These are phyloP conservation scores for Noctua janthina DNA, from an alignment of 2,888 invertebrate genomes.

Conservation along the genomic window DNA sequence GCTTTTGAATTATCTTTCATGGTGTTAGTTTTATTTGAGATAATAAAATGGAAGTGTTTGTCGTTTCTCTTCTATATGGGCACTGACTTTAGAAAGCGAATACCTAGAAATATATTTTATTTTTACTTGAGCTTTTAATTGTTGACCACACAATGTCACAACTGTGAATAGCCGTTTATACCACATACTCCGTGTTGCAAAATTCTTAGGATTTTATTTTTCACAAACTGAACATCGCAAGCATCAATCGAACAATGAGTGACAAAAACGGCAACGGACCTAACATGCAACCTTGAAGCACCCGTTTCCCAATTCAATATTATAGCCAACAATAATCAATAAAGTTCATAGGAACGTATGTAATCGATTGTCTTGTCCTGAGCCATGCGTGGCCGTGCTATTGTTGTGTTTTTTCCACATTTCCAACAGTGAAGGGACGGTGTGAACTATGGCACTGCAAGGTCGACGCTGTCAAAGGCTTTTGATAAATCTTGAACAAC, in stretches of 20 bases:
- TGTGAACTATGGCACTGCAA: constrained; percentile 87
- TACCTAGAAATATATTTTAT: constrained; percentile 20
- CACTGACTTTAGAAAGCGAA: constrained; percentile 11
- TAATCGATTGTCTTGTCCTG: constrained; percentile 89
- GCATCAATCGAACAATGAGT: constrained; percentile 58
- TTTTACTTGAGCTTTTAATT: constrained; percentile 1
- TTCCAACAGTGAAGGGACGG: constrained; percentile 89
- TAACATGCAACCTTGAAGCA: constrained; percentile 77
- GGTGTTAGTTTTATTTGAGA: constrained; percentile 34
- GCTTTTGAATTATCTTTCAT: constrained; percentile 55
- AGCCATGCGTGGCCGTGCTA: constrained; percentile 83
- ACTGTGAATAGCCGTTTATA: constrained; percentile 2
- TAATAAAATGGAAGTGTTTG: constrained; percentile 42
- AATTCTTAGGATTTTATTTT: not conserved
- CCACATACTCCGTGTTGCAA: not conserved
- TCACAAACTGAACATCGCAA: constrained; percentile 20
- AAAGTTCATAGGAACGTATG: constrained; percentile 83
- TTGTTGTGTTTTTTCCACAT: constrained; percentile 88
- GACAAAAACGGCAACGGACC: constrained; percentile 71
- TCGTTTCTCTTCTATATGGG: constrained; percentile 15
- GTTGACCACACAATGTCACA: constrained; percentile 15
- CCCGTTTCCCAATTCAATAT: constrained; percentile 84
- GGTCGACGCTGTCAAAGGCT: constrained; percentile 87
- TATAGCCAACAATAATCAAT: constrained; percentile 87
- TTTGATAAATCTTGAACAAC: constrained; percentile 75